A percentile compares a stretch with the other conserved stretches of the same genome.
These are phyloP conservation scores for Python bivittatus DNA, from an alignment of 2,113 vertebrate species.

Conservation along the genomic window DNA sequence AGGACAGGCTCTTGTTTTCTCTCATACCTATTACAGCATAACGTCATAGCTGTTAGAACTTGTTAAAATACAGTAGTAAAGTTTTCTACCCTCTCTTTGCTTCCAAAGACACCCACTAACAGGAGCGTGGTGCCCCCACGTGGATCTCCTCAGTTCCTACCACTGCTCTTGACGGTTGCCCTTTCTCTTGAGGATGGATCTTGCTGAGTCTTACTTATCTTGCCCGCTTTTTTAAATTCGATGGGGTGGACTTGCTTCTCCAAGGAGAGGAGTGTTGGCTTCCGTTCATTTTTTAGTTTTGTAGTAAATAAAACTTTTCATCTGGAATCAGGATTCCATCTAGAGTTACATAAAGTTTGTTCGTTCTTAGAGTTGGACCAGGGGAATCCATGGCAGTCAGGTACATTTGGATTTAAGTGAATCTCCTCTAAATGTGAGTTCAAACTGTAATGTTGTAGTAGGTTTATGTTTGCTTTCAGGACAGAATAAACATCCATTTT, in stretches of 20 bases:
- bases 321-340: background rate
- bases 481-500: background rate
- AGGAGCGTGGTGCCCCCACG: conserved; percentile 14
- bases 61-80: background rate
- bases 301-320: background rate
- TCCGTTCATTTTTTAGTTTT: background rate
- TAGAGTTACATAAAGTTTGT: background rate
- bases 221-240: background rate
- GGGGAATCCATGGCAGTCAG: background rate
- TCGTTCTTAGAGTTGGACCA: background rate
- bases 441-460: background rate
- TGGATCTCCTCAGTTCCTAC: background rate
- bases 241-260: background rate
- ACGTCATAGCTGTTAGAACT: background rate
- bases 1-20: background rate
- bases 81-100: background rate
- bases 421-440: background rate
- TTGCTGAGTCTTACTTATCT: background rate
- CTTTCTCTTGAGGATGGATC: background rate
- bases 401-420: too few species aligned
- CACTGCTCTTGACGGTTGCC: background rate
- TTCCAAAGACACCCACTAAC: background rate
- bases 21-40: background rate
- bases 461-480: background rate
- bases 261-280: background rate